phyloP scores from a whole-genome alignment of 2,888 invertebrate genomes.

The Nemotelus nigrinus region DNA sequence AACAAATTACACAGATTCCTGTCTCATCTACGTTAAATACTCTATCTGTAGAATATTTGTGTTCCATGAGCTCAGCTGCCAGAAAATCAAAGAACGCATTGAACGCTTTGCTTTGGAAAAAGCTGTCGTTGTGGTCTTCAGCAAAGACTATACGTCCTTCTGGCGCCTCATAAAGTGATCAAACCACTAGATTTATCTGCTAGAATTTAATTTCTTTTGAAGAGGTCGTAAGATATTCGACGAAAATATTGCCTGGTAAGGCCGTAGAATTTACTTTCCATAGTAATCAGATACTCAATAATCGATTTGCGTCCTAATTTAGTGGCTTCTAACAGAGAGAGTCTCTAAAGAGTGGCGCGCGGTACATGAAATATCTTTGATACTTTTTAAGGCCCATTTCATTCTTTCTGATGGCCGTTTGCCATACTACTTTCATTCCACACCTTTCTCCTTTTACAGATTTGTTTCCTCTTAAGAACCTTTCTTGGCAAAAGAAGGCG shows the following conservation, averaged over 20 bases:
- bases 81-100: too few species aligned
- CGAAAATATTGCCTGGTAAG: background rate
- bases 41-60: background rate
- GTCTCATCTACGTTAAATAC: conserved; percentile 18
- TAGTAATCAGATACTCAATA: background rate
- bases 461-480: too few species aligned
- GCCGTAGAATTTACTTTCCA: conserved; percentile 1
- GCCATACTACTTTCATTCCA: background rate
- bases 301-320: background rate
- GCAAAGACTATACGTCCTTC: too few species aligned
- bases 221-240: background rate
- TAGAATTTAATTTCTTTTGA: conserved; percentile 1
- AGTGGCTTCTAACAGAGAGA: background rate
- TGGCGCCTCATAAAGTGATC: too few species aligned
- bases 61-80: too few species aligned
- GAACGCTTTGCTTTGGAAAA: too few species aligned
- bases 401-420: background rate
- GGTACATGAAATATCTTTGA: conserved; percentile 8
- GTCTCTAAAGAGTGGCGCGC: background rate
- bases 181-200: too few species aligned
- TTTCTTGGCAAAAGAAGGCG: too few species aligned
- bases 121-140: too few species aligned
- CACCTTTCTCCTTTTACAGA: background rate
- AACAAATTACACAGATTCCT: too few species aligned
- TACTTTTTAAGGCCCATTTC: conserved; percentile 3